These are phyloP conservation scores for Pemphredon lugubris DNA, from an alignment of 2,888 invertebrate genomes.

Conservation along the genomic window DNA sequence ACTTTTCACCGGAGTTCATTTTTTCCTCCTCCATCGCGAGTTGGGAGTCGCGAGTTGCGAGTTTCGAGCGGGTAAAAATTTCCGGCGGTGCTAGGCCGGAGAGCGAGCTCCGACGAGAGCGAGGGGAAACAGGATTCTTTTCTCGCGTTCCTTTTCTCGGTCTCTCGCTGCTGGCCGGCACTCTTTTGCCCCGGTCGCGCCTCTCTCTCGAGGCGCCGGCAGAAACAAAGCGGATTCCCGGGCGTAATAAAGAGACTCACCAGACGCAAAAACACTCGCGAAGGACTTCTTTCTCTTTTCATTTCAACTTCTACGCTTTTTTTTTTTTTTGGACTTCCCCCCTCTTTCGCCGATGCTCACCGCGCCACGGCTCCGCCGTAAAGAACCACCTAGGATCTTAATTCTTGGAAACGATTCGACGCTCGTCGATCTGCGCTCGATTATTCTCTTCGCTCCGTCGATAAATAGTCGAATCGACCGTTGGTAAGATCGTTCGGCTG, in stretches of 20 bases:
- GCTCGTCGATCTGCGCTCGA: too few species aligned
- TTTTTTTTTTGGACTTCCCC: too few species aligned
- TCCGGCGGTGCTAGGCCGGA: too few species aligned
- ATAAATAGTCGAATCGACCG: too few species aligned
- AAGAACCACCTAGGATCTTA: too few species aligned
- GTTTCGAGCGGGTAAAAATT: too few species aligned
- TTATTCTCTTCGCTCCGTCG: too few species aligned
- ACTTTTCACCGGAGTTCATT: slow-evolving; percentile 40
- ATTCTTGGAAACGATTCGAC: too few species aligned
- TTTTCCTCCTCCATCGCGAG: slow-evolving; percentile 30
- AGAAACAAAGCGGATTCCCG: slow-evolving; percentile 78
- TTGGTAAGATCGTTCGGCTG: too few species aligned
- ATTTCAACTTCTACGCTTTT: neutral
- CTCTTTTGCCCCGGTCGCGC: slow-evolving; percentile 37
- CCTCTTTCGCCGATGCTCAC: too few species aligned
- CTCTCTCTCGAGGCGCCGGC: slow-evolving; percentile 54
- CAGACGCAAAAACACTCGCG: slow-evolving; percentile 67
- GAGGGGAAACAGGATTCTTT: slow-evolving; percentile 41
- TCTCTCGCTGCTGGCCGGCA: slow-evolving; percentile 18
- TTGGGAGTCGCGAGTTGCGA: too few species aligned
- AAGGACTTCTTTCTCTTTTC: slow-evolving; percentile 23
- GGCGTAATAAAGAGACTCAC: slow-evolving; percentile 75
- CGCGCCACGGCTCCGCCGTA: too few species aligned
- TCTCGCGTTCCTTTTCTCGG: slow-evolving; percentile 41
- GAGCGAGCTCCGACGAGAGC: slow-evolving; percentile 14